Percentiles rank a stretch among this genome's conserved stretches.
Conservation (phyloP, 2,113 vertebrate genomes). For the Epinephelus fuscoguttatus region DNA sequence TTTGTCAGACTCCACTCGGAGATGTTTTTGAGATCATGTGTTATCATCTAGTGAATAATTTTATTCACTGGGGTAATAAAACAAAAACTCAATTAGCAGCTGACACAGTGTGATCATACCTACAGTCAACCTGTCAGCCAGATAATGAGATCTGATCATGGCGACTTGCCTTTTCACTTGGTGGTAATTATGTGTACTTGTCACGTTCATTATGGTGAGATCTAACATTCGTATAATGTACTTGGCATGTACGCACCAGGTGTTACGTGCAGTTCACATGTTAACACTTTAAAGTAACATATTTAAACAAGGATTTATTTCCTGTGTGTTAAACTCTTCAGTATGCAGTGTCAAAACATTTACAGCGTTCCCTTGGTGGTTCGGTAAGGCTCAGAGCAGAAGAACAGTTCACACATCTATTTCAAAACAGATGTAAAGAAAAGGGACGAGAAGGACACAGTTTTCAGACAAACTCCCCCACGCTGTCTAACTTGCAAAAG, state of each 20-base stretch:
- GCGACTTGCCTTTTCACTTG: neutral
- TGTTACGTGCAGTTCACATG: neutral
- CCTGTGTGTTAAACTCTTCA: neutral
- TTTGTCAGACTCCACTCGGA: neutral
- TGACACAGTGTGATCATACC: neutral
- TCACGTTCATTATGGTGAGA: conserved; percentile 6
- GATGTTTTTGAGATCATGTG: neutral
- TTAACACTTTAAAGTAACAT: neutral
- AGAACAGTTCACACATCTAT: too few relatives aligned
- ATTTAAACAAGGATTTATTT: neutral
- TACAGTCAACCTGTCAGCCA: neutral
- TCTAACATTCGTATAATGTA: neutral
- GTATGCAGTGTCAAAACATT: neutral
- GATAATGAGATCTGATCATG: neutral
- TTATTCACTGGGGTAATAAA: too few relatives aligned
- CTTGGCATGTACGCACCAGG: neutral
- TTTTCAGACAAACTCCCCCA: too few relatives aligned
- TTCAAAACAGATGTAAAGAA: too few relatives aligned
- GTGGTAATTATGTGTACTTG: conserved; percentile 2
- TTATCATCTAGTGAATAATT: neutral
- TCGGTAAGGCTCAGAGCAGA: too few relatives aligned
- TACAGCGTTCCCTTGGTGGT: neutral
- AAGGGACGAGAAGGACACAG: too few relatives aligned
- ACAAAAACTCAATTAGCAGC: neutral
- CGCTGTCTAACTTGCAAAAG: too few relatives aligned